A percentile compares a stretch with the other conserved stretches of the same genome.
Evolutionary conservation across 1,140 invertebrate species (phyloP).

Genomic region (Sitophilus oryzae): DNA sequence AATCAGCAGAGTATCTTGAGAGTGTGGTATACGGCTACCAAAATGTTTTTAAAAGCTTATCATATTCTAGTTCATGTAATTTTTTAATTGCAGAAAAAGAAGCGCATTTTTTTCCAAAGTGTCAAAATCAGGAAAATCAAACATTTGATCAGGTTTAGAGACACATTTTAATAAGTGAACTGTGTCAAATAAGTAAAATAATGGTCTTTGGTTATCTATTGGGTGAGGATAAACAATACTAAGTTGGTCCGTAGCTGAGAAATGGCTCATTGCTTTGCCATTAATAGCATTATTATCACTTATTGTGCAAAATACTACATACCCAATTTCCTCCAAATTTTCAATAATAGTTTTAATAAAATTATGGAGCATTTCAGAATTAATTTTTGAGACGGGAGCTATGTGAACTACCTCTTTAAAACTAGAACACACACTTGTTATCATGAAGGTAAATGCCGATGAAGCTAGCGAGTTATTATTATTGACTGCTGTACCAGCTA

Average conservation of each 20-base stretch:
- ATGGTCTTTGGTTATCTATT: neutral
- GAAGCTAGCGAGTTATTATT: slow-evolving; percentile 4
- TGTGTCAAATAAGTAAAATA: slow-evolving; percentile 11
- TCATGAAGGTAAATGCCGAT: too few species aligned
- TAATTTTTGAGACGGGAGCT: too few species aligned
- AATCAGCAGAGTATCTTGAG: too few species aligned
- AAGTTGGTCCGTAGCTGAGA: neutral
- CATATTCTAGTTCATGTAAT: too few species aligned
- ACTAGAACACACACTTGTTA: too few species aligned
- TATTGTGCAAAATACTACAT: slow-evolving; percentile 5
- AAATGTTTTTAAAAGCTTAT: too few species aligned
- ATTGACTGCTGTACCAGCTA: slow-evolving; percentile 3
- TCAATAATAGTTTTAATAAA: slow-evolving; percentile 1
- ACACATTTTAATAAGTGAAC: slow-evolving; percentile 16
- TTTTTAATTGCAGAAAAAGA: too few species aligned
- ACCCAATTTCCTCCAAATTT: slow-evolving; percentile 10
- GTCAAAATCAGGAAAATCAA: slow-evolving; percentile 11
- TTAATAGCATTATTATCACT: slow-evolving; percentile 11
- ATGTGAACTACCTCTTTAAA: too few species aligned
- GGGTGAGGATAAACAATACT: slow-evolving; percentile 14
- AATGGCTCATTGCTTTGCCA: slow-evolving; percentile 10
- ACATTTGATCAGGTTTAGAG: slow-evolving; percentile 4
- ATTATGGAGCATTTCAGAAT: too few species aligned
- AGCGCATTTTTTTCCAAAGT: slow-evolving; percentile 3
- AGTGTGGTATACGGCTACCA: too few species aligned